Evolutionary conservation across 1,140 invertebrate species (phyloP).

Genomic region (Notospermus geniculatus): DNA sequence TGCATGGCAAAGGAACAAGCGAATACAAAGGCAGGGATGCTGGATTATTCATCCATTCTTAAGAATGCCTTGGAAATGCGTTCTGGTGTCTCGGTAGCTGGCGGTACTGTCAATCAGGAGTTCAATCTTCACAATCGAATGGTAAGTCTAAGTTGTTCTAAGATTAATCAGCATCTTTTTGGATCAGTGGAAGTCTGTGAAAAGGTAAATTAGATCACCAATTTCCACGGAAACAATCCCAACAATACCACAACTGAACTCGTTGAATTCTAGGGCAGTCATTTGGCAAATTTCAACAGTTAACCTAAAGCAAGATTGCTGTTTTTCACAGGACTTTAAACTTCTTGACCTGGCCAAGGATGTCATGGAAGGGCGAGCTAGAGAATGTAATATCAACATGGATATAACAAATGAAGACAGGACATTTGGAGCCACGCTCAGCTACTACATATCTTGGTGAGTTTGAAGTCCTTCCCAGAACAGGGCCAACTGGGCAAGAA

Average conservation of each 20-base stretch:
- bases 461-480: slow-evolving; percentile 39
- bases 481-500: too few species aligned
- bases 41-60: slow-evolving; percentile 83
- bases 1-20: slow-evolving; percentile 58
- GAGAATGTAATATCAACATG: slow-evolving; percentile 72
- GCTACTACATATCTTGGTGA: slow-evolving; percentile 90
- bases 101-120: slow-evolving; percentile 81
- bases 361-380: slow-evolving; percentile 71
- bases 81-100: slow-evolving; percentile 86
- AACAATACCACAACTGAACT: too few species aligned
- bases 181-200: neutral
- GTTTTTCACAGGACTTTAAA: slow-evolving; percentile 67
- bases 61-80: slow-evolving; percentile 86
- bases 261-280: too few species aligned
- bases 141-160: slow-evolving; percentile 32
- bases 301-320: too few species aligned
- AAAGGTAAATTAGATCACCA: neutral
- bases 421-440: slow-evolving; percentile 89
- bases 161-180: neutral
- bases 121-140: slow-evolving; percentile 87
- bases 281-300: too few species aligned
- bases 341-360: slow-evolving; percentile 73
- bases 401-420: slow-evolving; percentile 87
- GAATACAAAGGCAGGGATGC: slow-evolving; percentile 76
- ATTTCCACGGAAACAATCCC: too few species aligned